Evolutionary conservation across 2,797 vertebrate species (phyloP).

Genomic region (Sus cebifrons): DNA sequence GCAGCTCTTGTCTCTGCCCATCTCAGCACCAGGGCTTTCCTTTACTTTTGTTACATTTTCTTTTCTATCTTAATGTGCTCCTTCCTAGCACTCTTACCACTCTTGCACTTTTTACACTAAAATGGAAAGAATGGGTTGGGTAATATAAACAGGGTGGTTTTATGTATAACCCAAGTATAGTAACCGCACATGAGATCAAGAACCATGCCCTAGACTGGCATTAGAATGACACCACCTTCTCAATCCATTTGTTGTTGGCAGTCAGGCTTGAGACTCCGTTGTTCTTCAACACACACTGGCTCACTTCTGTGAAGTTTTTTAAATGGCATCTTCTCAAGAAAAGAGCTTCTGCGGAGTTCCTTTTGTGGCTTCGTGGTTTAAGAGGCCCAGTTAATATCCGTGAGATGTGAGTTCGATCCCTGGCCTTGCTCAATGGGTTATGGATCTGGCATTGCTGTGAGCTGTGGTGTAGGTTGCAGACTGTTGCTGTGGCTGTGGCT

Average conservation of each 20-base stretch:
- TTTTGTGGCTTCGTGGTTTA: too few species aligned
- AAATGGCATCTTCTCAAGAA: background rate
- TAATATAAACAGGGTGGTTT: background rate
- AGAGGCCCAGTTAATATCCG: too few species aligned
- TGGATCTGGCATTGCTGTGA: too few species aligned
- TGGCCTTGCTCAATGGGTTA: too few species aligned
- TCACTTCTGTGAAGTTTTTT: background rate
- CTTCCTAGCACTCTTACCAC: background rate
- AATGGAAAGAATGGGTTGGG: background rate
- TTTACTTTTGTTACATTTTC: background rate
- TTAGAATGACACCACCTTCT: background rate
- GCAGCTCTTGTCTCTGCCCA: background rate
- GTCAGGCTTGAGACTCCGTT: background rate
- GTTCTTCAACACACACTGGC: background rate
- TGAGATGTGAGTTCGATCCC: too few species aligned
- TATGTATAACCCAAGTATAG: background rate
- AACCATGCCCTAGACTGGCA: background rate
- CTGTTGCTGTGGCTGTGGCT: too few species aligned
- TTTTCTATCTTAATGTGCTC: background rate
- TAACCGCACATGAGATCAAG: background rate
- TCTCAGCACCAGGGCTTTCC: background rate
- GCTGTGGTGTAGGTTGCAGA: too few species aligned
- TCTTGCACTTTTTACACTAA: background rate
- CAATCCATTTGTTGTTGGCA: background rate
- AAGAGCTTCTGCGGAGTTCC: background rate